Percentiles rank a stretch among this genome's conserved stretches.
Conservation (phyloP, 2,797 vertebrate genomes). For the Prionace glauca region DNA sequence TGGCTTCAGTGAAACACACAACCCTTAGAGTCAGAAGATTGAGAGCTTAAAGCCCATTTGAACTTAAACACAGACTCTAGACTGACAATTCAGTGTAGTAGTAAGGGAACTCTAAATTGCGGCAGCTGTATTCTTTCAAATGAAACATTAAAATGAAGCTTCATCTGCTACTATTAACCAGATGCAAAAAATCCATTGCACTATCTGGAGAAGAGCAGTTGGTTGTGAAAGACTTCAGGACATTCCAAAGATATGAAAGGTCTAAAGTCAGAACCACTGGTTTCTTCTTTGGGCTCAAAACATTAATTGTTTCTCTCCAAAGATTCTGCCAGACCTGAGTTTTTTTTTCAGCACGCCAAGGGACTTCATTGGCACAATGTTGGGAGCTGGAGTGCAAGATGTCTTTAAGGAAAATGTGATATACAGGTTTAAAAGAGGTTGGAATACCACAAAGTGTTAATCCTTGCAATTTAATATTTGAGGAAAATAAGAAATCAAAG, state of each 20-base stretch:
- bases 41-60: neutral
- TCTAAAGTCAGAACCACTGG: neutral
- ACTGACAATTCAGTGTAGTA: neutral
- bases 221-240: neutral
- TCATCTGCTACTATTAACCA: neutral
- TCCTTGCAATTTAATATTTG: neutral
- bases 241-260: neutral
- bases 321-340: too few relatives aligned
- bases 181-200: neutral
- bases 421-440: too few relatives aligned
- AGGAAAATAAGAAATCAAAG: neutral
- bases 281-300: neutral
- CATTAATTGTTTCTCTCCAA: too few relatives aligned
- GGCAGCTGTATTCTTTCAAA: neutral
- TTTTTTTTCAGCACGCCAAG: too few relatives aligned
- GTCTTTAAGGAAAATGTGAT: too few relatives aligned
- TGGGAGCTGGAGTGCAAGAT: too few relatives aligned
- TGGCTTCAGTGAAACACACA: neutral
- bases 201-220: neutral
- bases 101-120: neutral
- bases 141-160: neutral
- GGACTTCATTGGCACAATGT: too few relatives aligned
- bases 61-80: neutral
- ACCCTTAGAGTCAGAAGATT: neutral
- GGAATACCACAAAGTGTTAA: too few relatives aligned